These are phyloP conservation scores for Spheniscus mendiculus DNA, from an alignment of 2,113 vertebrate genomes.

Conservation along the genomic window DNA sequence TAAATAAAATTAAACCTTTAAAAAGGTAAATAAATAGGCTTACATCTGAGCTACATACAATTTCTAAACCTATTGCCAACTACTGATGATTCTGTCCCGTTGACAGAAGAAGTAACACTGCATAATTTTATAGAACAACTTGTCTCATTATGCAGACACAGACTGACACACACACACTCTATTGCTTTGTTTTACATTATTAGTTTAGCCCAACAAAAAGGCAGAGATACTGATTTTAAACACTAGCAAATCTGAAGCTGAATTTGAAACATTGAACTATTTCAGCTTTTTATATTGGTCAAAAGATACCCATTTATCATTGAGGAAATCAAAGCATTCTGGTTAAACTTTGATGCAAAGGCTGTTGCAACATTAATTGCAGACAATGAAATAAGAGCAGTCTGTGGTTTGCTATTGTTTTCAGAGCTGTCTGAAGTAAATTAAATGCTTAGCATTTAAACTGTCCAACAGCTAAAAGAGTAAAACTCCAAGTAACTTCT, in stretches of 20 bases:
- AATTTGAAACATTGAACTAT: background rate
- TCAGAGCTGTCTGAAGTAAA: conserved; percentile 27
- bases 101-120: background rate
- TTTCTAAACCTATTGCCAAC: background rate
- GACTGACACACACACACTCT: background rate
- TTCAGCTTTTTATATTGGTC: background rate
- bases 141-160: background rate
- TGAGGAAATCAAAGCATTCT: conserved; percentile 50
- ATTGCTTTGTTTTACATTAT: background rate
- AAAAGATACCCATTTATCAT: conserved; percentile 20
- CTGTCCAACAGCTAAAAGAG: background rate
- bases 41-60: background rate
- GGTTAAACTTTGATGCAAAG: conserved; percentile 46
- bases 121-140: background rate
- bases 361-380: conserved; percentile 41
- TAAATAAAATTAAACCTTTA: background rate
- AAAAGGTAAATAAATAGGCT: background rate
- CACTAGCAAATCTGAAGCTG: background rate
- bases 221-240: background rate
- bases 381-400: conserved; percentile 45
- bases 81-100: background rate
- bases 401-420: conserved; percentile 46
- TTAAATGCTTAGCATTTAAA: conserved; percentile 44
- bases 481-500: conserved; percentile 9
- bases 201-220: background rate